Base-by-base conservation (phyloP, 2,797 vertebrate species). In the Parauchenoglanis punctatus region DNA sequence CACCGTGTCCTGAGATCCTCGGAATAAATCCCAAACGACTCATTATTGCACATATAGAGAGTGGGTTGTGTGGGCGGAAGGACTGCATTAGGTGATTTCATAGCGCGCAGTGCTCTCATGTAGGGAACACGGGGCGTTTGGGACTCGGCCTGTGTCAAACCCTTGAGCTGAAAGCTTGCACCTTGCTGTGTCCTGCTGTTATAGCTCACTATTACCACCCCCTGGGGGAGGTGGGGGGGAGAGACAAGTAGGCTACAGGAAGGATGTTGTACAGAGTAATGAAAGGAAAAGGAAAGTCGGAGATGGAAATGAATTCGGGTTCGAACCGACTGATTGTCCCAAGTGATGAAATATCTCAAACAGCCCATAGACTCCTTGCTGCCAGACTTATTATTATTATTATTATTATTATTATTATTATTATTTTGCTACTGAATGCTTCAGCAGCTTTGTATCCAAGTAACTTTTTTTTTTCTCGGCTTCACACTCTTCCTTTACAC, bases 131-230 rank as follows among this genome's bases (percentile, higher is more conserved):
- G 6, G 72, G 15, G 58, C n/a, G 25, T 77, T 63, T 52, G 73
- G 83, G 83, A 85, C 56, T 7, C 35, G 25, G 56, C 56, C 70
- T 61, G 17, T 25, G 54, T 46, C 25, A n/a, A 8, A 13, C 72
- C 40, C 84, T 54, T 63, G 73, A 8, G 59, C 1, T 44, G 73
- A 35, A 85, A 77, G 28, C 58, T 40, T 40, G 28, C 58, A 65
- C 44, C 44, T 76, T 7, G 28, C 25, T 15, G 28, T 85, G 83
- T 1, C 83, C 76, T 18, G 5, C 54, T 61, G 68, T 31, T 73
- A 75, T 20, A 67, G 75, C 52, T 85, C 25, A 84, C 70, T 83
- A 70, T 89, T 78, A 83, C 54, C 61, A 77, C 58, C 68, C 76
- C 70, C 75, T 65, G 80, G 78, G 83, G 67, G 25, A 81, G 35